These are phyloP conservation scores for Tipula unca DNA, from an alignment of 2,888 invertebrate species.

Conservation along the genomic window DNA sequence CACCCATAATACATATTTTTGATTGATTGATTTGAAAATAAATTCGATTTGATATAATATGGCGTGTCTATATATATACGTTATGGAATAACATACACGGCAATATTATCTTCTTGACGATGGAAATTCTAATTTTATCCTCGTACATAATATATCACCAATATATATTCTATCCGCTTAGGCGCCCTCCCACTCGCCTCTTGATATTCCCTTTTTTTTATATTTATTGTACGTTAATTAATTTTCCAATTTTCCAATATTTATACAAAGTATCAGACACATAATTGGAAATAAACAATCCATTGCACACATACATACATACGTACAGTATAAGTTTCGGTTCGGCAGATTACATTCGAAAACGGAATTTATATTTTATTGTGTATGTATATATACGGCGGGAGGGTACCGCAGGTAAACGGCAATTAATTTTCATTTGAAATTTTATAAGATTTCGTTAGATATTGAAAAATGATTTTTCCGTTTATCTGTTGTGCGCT, in stretches of 20 bases:
- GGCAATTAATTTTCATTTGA: neutral
- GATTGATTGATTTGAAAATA: neutral
- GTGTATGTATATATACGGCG: neutral
- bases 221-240: neutral
- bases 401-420: neutral
- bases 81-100: neutral
- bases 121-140: neutral
- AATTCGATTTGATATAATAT: neutral
- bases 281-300: neutral
- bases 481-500: neutral
- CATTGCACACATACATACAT: neutral
- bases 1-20: neutral
- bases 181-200: neutral
- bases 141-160: neutral
- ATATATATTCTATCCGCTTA: neutral
- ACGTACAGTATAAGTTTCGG: neutral
- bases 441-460: neutral
- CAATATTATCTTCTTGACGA: neutral
- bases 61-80: neutral
- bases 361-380: neutral
- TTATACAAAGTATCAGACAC: neutral
- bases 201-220: neutral
- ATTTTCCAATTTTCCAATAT: neutral
- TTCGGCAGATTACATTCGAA: neutral
- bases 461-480: neutral